Conservation (phyloP, 2,113 vertebrate species). For the Poeciliopsis retropinna region DNA sequence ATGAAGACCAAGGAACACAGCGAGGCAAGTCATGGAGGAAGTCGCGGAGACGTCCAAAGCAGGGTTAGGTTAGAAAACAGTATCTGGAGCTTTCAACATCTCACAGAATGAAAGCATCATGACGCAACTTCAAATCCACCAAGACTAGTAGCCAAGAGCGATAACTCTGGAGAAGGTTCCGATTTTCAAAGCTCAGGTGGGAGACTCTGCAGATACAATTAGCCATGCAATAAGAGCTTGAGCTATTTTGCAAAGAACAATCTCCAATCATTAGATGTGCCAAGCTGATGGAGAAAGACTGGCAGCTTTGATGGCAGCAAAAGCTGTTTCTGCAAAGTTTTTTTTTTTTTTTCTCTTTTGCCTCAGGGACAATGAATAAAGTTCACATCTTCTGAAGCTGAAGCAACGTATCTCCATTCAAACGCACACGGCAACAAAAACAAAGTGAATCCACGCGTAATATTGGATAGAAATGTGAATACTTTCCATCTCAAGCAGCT, state of each 20-base stretch:
- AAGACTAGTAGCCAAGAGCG: too few relatives aligned
- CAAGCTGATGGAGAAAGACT: neutral
- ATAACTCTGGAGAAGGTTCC: too few relatives aligned
- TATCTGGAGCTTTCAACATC: too few relatives aligned
- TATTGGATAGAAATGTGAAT: neutral
- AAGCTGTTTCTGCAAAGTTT: neutral
- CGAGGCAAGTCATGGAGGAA: too few relatives aligned
- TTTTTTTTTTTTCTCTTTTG: too few relatives aligned
- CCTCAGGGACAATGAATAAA: neutral
- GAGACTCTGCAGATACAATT: neutral
- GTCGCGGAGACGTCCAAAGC: too few relatives aligned
- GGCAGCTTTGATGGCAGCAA: neutral
- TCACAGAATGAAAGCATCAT: too few relatives aligned
- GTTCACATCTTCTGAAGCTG: neutral
- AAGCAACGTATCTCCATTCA: slow-evolving; percentile 10
- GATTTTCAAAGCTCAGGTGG: too few relatives aligned
- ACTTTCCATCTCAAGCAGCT: neutral
- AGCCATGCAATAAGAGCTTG: neutral
- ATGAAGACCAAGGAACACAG: too few relatives aligned
- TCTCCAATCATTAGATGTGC: neutral
- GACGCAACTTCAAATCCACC: too few relatives aligned
- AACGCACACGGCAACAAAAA: neutral
- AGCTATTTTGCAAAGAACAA: neutral
- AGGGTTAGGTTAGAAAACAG: too few relatives aligned
- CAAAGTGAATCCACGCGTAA: slow-evolving; percentile 36